These are phyloP conservation scores for Hyperoplus immaculatus DNA, from an alignment of 2,797 vertebrate genomes.

Conservation along the genomic window DNA sequence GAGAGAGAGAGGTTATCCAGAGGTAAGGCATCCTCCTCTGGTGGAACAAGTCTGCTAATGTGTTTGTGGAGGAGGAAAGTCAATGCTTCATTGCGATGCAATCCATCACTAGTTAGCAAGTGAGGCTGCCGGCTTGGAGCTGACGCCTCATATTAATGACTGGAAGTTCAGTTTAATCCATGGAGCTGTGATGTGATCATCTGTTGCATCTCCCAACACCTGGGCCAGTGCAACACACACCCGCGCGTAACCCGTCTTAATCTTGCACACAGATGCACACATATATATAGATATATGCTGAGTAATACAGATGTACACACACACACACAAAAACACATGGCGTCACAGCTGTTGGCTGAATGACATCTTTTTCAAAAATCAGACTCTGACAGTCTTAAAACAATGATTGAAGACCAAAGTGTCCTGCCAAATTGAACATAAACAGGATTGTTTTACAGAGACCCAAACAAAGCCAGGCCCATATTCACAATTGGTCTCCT, in stretches of 20 bases:
- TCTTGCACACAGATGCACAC: not conserved
- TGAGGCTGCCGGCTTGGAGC: conserved; percentile 23
- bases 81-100: conserved; percentile 7
- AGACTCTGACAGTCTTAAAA: no score
- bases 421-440: not conserved
- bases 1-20: conserved; percentile 68
- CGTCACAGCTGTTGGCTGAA: not conserved
- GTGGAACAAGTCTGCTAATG: conserved; percentile 34
- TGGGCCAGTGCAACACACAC: conserved; percentile 4
- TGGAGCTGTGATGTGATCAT: conserved; percentile 1
- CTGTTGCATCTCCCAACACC: not conserved
- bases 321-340: not conserved
- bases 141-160: conserved; percentile 28
- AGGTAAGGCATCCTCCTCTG: conserved; percentile 59
- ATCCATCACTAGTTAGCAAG: conserved; percentile 39
- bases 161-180: not conserved
- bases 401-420: not conserved
- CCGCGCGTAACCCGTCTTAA: not conserved
- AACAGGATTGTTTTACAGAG: not conserved
- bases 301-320: not conserved
- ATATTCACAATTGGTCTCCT: not conserved
- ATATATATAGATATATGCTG: not conserved
- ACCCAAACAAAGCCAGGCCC: not conserved
- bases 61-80: conserved; percentile 18
- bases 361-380: not conserved